Base-by-base conservation (phyloP, 2,888 invertebrate genomes). In the Drosophila planitibia region DNA sequence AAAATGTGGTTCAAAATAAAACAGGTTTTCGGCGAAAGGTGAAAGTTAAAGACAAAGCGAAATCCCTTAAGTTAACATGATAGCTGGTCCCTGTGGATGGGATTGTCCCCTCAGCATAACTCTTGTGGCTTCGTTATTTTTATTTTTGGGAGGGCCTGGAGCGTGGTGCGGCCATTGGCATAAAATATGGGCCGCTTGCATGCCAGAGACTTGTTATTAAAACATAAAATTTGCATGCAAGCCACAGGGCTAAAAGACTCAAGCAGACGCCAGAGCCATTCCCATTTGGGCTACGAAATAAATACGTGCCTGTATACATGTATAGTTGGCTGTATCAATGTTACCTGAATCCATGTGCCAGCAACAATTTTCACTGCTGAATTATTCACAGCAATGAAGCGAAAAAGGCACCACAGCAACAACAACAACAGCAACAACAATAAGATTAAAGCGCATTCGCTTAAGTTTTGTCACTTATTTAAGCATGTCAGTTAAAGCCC, bases 141-240 rank as follows among this genome's bases (percentile, higher is more conserved):
- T 32, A 9, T 59, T 32, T 28, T 68, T 64, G 68, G 30, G 19
- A 6, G 52, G 28, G 66, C 74, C 55, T 28, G 55, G 64, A 74
- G 80, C 78, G 47, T 70, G 76, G 62, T 76, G 81, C 58, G 70
- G 70, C 89, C 86, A 84, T 84, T 81, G 85, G 87, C 85, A 89
- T 91, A 82, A 91, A 91, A 87, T 89, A 85, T 87, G 83, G 81
- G 88, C 66, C 70, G 79, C 88, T 85, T 85, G 91, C 90, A 90
- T 91, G 89, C 80, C 82, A 76, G 66, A 76, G 82, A 85, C 81
- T 91, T 91, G 90, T 91, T 89, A 91, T 89, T 89, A 91, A 89
- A 89, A 85, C 91, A 89, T 91, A 77, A 88, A 91, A 89, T 86
- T 90, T 88, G 89, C 86, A 86, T 90, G 83, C 90, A 82, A 70